Conservation (phyloP, 2,888 invertebrate genomes). For the Noctua fimbriata region DNA sequence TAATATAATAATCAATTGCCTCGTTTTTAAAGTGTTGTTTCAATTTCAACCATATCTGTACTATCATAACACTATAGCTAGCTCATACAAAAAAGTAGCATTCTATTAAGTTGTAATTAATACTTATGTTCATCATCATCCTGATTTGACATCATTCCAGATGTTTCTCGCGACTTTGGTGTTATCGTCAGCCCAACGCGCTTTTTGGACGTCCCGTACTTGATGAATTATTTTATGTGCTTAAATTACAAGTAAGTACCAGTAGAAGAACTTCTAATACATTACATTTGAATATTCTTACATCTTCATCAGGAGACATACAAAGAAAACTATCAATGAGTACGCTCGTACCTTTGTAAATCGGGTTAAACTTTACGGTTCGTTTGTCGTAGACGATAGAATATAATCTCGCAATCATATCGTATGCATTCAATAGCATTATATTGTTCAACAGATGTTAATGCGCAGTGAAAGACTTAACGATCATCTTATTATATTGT, state of each 20-base stretch:
- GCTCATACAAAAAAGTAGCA: neutral
- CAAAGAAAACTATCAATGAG: constrained; percentile 6
- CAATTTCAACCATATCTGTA: neutral
- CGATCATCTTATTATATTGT: constrained; percentile 1
- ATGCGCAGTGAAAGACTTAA: constrained; percentile 43
- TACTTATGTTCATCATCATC: neutral
- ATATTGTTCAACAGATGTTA: constrained; percentile 40
- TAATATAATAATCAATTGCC: neutral
- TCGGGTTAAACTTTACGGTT: constrained; percentile 34
- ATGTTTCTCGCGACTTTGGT: neutral
- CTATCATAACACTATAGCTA: neutral
- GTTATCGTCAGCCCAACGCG: neutral
- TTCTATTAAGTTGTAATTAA: neutral
- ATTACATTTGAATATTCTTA: neutral
- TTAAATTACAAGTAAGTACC: neutral
- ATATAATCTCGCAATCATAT: constrained; percentile 39
- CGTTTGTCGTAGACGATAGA: constrained; percentile 29
- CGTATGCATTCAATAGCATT: constrained; percentile 22
- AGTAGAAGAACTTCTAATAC: neutral
- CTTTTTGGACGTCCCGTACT: neutral
- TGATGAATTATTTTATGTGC: neutral
- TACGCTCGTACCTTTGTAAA: constrained; percentile 2
- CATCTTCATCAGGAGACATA: neutral
- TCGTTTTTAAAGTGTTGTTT: neutral
- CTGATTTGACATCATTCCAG: neutral